Base-by-base conservation (phyloP, 1,140 invertebrate genomes). In the Ridgeia piscesae region DNA sequence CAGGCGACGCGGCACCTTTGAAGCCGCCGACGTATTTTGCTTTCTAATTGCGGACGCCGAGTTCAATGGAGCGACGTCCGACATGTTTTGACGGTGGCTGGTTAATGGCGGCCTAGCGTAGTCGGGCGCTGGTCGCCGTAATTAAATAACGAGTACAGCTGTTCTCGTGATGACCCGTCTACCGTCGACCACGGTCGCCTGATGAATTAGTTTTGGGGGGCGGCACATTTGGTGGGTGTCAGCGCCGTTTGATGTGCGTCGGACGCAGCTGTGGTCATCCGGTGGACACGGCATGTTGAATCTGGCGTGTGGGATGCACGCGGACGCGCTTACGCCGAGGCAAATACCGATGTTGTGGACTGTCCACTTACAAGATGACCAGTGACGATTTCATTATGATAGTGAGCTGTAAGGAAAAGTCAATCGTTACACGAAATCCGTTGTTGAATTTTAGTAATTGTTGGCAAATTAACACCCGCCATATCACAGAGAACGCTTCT, bases 61-160 rank as follows among this genome's bases (percentile, higher is more conserved):
- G 58, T 77, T 77, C 58, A 77, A 77, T 77, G 58, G 27, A 77
- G 58, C 58, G 58, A 77, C 2, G 58, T 17, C 58, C 11, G 58
- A 9, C 58, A 21, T 77, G 58, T 77, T 77, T 77, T 77, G 58
- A 77, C 58, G 58, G 58, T 31, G 58, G 58, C 58, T 31, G 14
- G 11, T 9, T 77, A 77, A 77, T 77, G 58, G 58, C 58, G 58
- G 58, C 0, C 17, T 77, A 21, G 0, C 11, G 11, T 77, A 9
- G 58, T 4, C 17, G 58, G 58, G 17, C 27, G 14, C 58, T 77
- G 17, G 58, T 14, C 58, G 58, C 58, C 58, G 58, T 77, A 77
- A 77, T 77, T 77, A 77, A 77, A 77, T 77, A 77, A 77, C 58
- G 58, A 77, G 58, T 77, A 77, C 58, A 77, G 58, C 58, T 77